Percentiles rank a stretch among this genome's conserved stretches.
phyloP scores from a whole-genome alignment of 2,113 vertebrate species.

The Casuarius casuarius region DNA sequence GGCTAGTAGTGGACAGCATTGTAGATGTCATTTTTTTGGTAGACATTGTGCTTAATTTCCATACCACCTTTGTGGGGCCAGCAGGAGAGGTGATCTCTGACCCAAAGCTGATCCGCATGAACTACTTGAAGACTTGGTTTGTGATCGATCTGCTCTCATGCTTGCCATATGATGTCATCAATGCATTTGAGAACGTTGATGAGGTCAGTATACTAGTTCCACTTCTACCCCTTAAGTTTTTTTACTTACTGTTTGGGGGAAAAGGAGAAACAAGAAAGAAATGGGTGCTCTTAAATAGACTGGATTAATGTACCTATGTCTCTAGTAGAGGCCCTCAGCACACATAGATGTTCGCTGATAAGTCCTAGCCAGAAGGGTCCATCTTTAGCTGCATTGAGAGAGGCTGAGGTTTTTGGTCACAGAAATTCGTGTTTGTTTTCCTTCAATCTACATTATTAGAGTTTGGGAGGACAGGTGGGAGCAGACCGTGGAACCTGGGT shows the following conservation, averaged over 20 bases:
- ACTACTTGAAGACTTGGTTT: slow-evolving; percentile 98
- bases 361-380: background rate
- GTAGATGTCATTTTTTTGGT: slow-evolving; percentile 97
- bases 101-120: slow-evolving; percentile 97
- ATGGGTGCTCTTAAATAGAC: background rate
- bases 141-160: slow-evolving; percentile 97
- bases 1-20: slow-evolving; percentile 97
- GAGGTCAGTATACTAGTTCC: slow-evolving; percentile 86
- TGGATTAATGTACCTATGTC: background rate
- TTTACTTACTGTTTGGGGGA: background rate
- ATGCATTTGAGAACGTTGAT: slow-evolving; percentile 97
- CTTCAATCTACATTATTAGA: background rate
- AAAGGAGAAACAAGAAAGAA: background rate
- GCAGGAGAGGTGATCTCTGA: slow-evolving; percentile 97
- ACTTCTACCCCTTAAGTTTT: slow-evolving; percentile 27
- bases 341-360: background rate
- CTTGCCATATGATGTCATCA: slow-evolving; percentile 97
- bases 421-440: background rate
- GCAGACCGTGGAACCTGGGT: background rate
- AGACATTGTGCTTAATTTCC: slow-evolving; percentile 97
- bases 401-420: background rate
- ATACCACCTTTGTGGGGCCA: slow-evolving; percentile 96
- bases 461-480: background rate
- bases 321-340: background rate
- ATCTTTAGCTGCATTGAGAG: background rate